phyloP scores from a whole-genome alignment of 2,113 vertebrate species.

The Spermophilus dauricus region DNA sequence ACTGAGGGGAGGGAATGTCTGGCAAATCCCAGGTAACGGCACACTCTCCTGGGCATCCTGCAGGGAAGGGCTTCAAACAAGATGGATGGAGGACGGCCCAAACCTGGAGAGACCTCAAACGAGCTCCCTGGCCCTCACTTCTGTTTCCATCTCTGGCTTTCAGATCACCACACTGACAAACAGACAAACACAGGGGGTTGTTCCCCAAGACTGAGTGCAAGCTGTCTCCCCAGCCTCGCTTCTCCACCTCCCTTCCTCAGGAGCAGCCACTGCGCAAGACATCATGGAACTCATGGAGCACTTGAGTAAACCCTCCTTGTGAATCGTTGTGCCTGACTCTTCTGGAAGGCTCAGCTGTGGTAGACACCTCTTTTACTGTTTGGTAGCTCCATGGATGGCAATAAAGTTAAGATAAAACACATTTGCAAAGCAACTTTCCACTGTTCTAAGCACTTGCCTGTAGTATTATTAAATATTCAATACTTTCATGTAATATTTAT shows the following conservation, averaged over 20 bases:
- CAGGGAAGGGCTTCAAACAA: background rate
- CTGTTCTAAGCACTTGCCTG: background rate
- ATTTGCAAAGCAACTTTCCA: constrained; percentile 62
- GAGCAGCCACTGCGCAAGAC: background rate
- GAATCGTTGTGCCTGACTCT: background rate
- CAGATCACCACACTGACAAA: background rate
- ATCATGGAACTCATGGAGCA: accelerated
- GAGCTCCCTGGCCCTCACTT: background rate
- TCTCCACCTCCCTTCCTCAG: background rate
- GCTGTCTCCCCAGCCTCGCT: background rate
- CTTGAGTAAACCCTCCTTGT: background rate
- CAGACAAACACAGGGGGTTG: constrained; percentile 28
- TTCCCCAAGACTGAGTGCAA: background rate
- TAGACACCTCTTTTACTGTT: background rate
- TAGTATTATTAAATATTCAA: constrained; percentile 60
- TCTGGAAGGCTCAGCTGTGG: constrained; percentile 11
- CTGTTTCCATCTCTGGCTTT: background rate
- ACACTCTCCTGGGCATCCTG: accelerated
- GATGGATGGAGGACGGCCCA: background rate
- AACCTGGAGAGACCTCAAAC: background rate
- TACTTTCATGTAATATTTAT: constrained; percentile 51
- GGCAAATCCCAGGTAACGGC: background rate
- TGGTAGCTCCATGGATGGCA: background rate
- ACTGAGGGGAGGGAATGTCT: background rate
- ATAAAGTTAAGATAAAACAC: constrained; percentile 62